Evolutionary conservation across 2,888 invertebrate genomes (phyloP).

Genomic region (Polyommatus iphigenia): DNA sequence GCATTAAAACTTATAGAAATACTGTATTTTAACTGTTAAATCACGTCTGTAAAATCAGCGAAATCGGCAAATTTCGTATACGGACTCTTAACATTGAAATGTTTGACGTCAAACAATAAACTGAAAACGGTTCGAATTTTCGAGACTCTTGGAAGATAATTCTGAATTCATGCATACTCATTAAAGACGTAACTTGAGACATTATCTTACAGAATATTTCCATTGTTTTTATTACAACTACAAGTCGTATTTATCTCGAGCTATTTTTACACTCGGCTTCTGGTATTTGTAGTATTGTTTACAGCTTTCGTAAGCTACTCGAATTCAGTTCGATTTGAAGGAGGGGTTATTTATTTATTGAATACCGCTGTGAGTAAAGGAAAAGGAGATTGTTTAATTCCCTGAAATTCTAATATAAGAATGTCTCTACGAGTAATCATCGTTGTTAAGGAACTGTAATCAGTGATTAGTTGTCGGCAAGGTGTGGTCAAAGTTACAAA

Average conservation of each 20-base stretch:
- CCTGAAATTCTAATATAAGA: not conserved
- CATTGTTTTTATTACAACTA: constrained; percentile 1
- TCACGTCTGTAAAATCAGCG: no score
- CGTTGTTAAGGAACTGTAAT: not conserved
- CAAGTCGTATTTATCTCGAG: constrained; percentile 7
- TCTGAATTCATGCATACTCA: constrained; percentile 16
- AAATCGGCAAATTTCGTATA: no score
- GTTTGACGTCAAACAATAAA: constrained; percentile 1
- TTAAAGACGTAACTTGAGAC: constrained; percentile 4
- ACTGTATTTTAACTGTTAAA: no score
- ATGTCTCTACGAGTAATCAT: not conserved
- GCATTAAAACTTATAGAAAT: no score
- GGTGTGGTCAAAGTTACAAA: constrained; percentile 9
- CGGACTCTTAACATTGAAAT: not conserved
- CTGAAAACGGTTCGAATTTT: constrained; percentile 9
- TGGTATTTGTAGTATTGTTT: constrained; percentile 18
- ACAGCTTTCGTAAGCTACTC: not conserved
- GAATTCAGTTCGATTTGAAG: not conserved
- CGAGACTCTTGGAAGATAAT: constrained; percentile 15
- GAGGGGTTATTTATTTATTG: not conserved
- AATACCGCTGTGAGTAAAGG: not conserved
- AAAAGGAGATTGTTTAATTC: not conserved
- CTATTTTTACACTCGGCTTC: not conserved
- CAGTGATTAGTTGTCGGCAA: not conserved
- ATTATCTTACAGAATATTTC: not conserved